Conservation (phyloP, 1,140 invertebrate species). For the Bombyx mandarina region DNA sequence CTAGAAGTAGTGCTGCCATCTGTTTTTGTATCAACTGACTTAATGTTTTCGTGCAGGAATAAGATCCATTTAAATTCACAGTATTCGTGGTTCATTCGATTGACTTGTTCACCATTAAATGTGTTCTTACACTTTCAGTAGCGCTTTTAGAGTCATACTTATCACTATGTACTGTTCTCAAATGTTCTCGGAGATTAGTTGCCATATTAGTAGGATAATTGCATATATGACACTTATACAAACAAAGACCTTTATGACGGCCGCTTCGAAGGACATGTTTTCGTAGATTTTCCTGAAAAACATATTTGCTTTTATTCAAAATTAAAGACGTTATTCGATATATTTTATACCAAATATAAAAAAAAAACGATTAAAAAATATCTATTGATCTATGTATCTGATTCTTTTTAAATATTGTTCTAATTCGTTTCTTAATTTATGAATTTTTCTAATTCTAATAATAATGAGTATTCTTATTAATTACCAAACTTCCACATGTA, state of each 20-base stretch:
- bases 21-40: no score
- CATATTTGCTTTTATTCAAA: neutral
- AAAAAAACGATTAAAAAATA: no score
- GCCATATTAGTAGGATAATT: conserved; percentile 75
- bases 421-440: neutral
- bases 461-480: conserved; percentile 6
- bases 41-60: no score
- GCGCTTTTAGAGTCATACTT: conserved; percentile 61
- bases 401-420: neutral
- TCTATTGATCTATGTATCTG: no score
- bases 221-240: conserved; percentile 80
- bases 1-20: no score
- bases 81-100: no score
- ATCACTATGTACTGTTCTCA: conserved; percentile 71
- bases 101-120: conserved; percentile 21
- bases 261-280: conserved; percentile 88
- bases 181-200: conserved; percentile 78
- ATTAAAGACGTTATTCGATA: neutral
- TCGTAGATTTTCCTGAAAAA: conserved; percentile 83
- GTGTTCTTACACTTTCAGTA: conserved; percentile 32
- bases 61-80: no score
- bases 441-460: neutral
- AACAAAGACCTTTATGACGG: conserved; percentile 80
- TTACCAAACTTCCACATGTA: conserved; percentile 77
- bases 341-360: no score